phyloP scores from a whole-genome alignment of 2,113 vertebrate genomes.

The Nothocercus nigrocapillus region DNA sequence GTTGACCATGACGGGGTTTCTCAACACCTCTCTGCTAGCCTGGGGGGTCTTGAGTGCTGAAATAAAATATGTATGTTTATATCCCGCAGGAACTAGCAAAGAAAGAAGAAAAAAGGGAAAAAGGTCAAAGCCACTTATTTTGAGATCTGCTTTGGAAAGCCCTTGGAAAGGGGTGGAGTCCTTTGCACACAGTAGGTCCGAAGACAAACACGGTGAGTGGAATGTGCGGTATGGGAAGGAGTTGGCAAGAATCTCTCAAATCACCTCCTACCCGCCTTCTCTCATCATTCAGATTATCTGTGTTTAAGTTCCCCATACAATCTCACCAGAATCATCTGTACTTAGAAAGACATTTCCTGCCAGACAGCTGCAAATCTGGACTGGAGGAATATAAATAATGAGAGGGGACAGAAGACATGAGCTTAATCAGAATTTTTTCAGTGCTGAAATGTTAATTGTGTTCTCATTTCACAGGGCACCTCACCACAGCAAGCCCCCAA shows the following conservation, averaged over 20 bases:
- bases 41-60: neutral
- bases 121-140: neutral
- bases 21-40: neutral
- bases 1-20: too few species aligned
- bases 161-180: neutral
- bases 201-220: neutral
- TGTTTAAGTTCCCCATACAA: neutral
- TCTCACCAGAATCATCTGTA: neutral
- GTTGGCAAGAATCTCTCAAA: neutral
- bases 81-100: neutral
- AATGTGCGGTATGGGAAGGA: neutral
- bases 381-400: neutral
- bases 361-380: neutral
- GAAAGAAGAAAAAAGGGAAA: neutral
- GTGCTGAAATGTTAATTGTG: neutral
- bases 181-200: neutral
- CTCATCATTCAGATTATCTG: neutral
- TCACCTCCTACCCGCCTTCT: neutral
- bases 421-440: neutral
- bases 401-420: neutral
- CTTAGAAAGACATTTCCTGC: neutral
- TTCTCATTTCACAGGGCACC: neutral
- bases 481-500: neutral
- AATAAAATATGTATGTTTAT: neutral
- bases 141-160: neutral